A percentile compares a stretch with the other conserved stretches of the same genome.
These are phyloP conservation scores for Montifringilla adamsi DNA, from an alignment of 2,113 vertebrate species.

Conservation along the genomic window DNA sequence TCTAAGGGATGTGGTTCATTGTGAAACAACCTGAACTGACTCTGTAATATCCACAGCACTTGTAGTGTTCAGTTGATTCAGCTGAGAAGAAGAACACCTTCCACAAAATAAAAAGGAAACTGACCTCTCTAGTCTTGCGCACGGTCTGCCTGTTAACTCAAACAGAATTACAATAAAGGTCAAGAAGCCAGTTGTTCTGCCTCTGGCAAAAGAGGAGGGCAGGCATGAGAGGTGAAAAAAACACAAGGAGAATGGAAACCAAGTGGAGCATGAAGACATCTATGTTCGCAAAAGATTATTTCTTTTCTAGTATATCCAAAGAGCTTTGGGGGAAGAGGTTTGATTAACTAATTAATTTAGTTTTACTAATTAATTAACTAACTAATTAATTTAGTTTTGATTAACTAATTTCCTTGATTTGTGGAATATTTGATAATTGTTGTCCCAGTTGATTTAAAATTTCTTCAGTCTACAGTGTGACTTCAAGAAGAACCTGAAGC, in stretches of 20 bases:
- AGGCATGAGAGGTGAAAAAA: background rate
- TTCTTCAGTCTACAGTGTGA: background rate
- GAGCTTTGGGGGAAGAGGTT: background rate
- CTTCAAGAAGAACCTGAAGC: background rate
- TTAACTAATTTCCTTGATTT: background rate
- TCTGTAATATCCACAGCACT: background rate
- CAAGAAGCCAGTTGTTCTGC: background rate
- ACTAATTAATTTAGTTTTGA: background rate
- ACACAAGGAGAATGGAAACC: background rate
- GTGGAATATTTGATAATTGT: background rate
- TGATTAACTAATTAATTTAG: too few relatives aligned
- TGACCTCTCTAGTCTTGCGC: background rate
- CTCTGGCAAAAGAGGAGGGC: background rate
- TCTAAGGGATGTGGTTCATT: background rate
- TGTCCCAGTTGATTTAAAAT: background rate
- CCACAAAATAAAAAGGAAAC: background rate
- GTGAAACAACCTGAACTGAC: background rate
- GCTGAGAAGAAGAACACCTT: background rate
- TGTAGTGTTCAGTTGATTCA: background rate
- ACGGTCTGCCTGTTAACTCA: background rate
- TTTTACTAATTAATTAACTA: too few relatives aligned
- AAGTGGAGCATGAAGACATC: background rate
- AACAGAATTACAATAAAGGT: background rate
- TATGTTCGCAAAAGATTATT: background rate
- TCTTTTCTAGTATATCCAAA: background rate